Evolutionary conservation across 2,888 invertebrate species (phyloP), one percentile per base, ranked within the genome.

Genomic region (Drosophila percnosoma): DNA sequence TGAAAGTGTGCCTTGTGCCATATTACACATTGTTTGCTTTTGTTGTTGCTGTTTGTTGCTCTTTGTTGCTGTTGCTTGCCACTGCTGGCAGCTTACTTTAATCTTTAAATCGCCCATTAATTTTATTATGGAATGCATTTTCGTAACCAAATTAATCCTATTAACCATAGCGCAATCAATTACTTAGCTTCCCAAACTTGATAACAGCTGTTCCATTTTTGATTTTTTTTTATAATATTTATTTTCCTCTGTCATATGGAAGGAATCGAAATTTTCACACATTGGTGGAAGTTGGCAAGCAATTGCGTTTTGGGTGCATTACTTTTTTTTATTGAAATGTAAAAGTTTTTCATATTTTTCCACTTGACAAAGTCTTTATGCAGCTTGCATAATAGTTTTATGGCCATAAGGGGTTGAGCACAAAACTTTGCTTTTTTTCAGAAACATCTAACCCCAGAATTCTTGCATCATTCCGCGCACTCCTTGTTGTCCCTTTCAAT

Each of bases 331-430:
- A 85, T 83, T 80, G 89, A 75, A 87, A 86, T 88, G 90, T 88
- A 86, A 89, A 90, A 88, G 67, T 88, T 87, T 85, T 89, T 76
- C 88, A 83, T 83, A 87, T 87, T 88, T 86, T 90, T 88, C 90
- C 89, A 90, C 89, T 87, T 88, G 87, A 87, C 85, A 90, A 90
- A 90, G 78, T 90, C 83, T 80, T 87, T 82, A 78, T 84, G 82
- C 87, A 87, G 77, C 89, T 87, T 89, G 83, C 80, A 82, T 83
- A 90, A 90, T 90, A 83, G 87, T 90, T 88, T 88, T 83, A 90
- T 90, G 80, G 75, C 83, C 74, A 71, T 80, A 49, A 75, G 82
- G 77, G 68, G 68, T 73, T 63, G 73, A 57, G 77, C 59, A 73
- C 61, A 73, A 86, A 87, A 90, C 75, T 86, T 90, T 86, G 62